Evolutionary conservation across 2,888 invertebrate species (phyloP), one percentile per base, ranked within the genome.

Genomic region (Diaperis boleti): DNA sequence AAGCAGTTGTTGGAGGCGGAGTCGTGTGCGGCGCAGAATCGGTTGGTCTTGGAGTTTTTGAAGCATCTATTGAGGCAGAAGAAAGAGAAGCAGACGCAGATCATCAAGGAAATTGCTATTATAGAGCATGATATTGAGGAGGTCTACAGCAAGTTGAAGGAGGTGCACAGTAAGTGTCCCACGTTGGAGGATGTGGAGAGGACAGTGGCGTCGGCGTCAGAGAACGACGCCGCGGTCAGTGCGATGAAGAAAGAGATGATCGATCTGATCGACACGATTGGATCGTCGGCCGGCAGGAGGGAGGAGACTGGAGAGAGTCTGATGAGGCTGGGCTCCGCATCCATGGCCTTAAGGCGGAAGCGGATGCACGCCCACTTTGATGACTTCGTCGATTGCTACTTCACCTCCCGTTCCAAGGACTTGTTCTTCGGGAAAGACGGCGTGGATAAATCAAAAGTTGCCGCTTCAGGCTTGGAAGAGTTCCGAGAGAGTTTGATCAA

Each of bases 311-410:
- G 67, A 3, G 75, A 74, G 7, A 49, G 55, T 4, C 69, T 68
- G 1, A 65, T 67, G 4, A 65, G 68, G 7, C 64, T 62, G 22
- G 69, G 70, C 4, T 69, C 69, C 8, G 63, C 72, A 5, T 73
- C 73, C 1, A 81, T 93, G 18, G 88, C 91, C 0, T 83, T 88
- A 14, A 83, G 93, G 17, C 86, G 92, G 76, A 84, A 90, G 60
- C 84, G 93, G 10, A 90, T 96, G 85, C 88, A 91, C 72, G 88
- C 90, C 3, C 94, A 96, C 82, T 95, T 95, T 80, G 93, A 94
- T 64, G 95, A 95, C 80, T 90, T 96, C 77, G 92, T 93, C 41
- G 88, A 92, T 78, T 92, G 93, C 70, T 96, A 96, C 81, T 92
- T 95, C 78, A 87, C 89, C 2, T 88, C 90, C 39, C 86, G 94